A percentile compares a stretch with the other conserved stretches of the same genome.
Evolutionary conservation across 2,113 vertebrate genomes (phyloP).

Genomic region (Carassius auratus): DNA sequence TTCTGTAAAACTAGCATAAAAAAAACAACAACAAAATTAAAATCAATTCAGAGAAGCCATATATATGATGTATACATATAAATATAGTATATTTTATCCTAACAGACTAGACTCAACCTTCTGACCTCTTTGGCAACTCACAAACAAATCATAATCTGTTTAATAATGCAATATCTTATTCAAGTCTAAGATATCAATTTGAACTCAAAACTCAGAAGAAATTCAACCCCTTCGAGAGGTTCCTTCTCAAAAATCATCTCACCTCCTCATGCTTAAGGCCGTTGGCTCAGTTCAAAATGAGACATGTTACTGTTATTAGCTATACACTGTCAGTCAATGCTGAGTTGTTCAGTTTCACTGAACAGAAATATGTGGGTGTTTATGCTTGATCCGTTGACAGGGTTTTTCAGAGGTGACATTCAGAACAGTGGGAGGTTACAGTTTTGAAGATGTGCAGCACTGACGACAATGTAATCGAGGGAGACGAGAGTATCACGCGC

Average conservation of each 20-base stretch:
- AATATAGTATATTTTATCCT: too few relatives aligned
- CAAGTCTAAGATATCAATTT: background rate
- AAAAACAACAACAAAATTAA: too few relatives aligned
- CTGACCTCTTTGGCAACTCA: too few relatives aligned
- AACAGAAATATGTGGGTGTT: slow-evolving; percentile 27
- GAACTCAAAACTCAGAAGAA: background rate
- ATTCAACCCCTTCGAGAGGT: background rate
- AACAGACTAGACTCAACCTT: too few relatives aligned
- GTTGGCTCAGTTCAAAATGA: background rate
- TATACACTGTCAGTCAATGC: background rate
- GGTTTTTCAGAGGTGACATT: slow-evolving; percentile 40
- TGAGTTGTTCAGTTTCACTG: background rate
- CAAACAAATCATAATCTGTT: too few relatives aligned
- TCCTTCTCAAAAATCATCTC: background rate
- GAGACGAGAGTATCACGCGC: slow-evolving; percentile 2
- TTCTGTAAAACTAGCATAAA: too few relatives aligned
- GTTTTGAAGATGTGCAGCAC: slow-evolving; percentile 9
- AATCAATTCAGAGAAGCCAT: too few relatives aligned
- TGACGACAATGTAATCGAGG: slow-evolving; percentile 30
- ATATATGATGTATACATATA: too few relatives aligned
- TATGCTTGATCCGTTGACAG: background rate
- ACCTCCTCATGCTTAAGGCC: background rate
- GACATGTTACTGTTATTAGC: background rate
- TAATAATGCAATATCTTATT: too few relatives aligned
- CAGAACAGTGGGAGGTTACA: background rate